These are phyloP conservation scores for Boloria euphrosyne DNA, from an alignment of 2,888 invertebrate species.

Conservation along the genomic window DNA sequence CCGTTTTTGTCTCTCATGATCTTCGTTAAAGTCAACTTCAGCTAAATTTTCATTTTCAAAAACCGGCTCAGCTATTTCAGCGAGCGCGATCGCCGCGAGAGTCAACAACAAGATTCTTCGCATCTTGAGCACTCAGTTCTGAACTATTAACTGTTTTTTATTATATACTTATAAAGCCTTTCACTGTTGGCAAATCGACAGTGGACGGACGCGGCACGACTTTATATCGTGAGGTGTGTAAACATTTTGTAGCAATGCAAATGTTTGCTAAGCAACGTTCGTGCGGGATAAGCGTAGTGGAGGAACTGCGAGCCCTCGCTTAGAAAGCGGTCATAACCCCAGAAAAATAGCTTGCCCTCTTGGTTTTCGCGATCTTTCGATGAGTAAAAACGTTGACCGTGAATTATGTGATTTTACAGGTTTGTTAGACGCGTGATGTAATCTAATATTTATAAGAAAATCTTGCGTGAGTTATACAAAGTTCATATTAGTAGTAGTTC, in stretches of 20 bases:
- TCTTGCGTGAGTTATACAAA: not conserved
- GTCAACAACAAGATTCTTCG: slow-evolving; percentile 60
- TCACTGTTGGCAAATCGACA: slow-evolving; percentile 61
- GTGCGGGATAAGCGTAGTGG: slow-evolving; percentile 54
- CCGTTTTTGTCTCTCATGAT: slow-evolving; percentile 50
- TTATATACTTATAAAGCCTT: slow-evolving; percentile 67
- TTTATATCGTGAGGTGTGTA: slow-evolving; percentile 57
- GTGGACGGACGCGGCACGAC: slow-evolving; percentile 45
- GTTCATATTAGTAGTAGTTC: not conserved
- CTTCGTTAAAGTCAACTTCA: slow-evolving; percentile 52
- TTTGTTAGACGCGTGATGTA: slow-evolving; percentile 46
- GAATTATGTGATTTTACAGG: slow-evolving; percentile 58
- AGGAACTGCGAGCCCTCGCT: slow-evolving; percentile 55
- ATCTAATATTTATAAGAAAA: not conserved
- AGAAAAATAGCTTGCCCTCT: slow-evolving; percentile 56
- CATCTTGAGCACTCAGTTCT: slow-evolving; percentile 56
- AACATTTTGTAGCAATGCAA: slow-evolving; percentile 52
- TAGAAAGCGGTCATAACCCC: slow-evolving; percentile 71
- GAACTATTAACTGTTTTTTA: slow-evolving; percentile 60
- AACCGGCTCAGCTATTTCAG: slow-evolving; percentile 59
- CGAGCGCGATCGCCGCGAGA: slow-evolving; percentile 52
- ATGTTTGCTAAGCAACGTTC: slow-evolving; percentile 49
- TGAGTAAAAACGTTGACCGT: slow-evolving; percentile 64
- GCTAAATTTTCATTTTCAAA: slow-evolving; percentile 64
- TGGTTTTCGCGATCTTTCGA: slow-evolving; percentile 65